Evolutionary conservation across 2,113 vertebrate genomes (phyloP).

Genomic region (Anhinga rufa): DNA sequence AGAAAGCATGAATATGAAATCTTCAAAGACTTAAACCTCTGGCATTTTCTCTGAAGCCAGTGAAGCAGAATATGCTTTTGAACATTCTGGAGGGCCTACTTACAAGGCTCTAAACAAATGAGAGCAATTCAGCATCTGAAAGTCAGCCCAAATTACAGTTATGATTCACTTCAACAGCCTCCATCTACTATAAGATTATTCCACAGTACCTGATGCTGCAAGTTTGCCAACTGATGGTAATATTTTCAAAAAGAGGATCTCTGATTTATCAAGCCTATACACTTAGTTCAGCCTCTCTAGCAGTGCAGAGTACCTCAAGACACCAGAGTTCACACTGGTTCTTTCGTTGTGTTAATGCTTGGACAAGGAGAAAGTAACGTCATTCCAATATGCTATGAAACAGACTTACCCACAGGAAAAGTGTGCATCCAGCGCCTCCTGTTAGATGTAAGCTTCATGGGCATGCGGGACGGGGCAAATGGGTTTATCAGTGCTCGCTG

Average conservation of each 20-base stretch:
- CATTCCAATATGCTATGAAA: fast-evolving
- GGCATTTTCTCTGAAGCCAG: not conserved
- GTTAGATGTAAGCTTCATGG: constrained; percentile 97
- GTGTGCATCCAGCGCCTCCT: constrained; percentile 98
- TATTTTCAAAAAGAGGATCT: not conserved
- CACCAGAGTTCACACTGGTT: not conserved
- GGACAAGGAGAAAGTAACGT: not conserved
- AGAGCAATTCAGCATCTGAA: not conserved
- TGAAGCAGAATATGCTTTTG: not conserved
- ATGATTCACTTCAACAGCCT: not conserved
- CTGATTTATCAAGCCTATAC: not conserved
- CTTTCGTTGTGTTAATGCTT: not conserved
- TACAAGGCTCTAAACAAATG: not conserved
- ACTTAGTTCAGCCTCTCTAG: not conserved
- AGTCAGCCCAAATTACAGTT: not conserved
- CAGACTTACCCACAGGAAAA: constrained; percentile 87
- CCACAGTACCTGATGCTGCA: not conserved
- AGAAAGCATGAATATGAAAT: not conserved
- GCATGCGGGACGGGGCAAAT: constrained; percentile 95
- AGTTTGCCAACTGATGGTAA: not conserved
- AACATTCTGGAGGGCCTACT: not conserved
- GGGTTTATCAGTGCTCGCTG: constrained; percentile 97
- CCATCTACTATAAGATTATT: not conserved
- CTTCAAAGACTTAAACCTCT: not conserved
- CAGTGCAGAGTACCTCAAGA: not conserved